Evolutionary conservation across 2,797 vertebrate species (phyloP).

Genomic region (Spheniscus humboldti): DNA sequence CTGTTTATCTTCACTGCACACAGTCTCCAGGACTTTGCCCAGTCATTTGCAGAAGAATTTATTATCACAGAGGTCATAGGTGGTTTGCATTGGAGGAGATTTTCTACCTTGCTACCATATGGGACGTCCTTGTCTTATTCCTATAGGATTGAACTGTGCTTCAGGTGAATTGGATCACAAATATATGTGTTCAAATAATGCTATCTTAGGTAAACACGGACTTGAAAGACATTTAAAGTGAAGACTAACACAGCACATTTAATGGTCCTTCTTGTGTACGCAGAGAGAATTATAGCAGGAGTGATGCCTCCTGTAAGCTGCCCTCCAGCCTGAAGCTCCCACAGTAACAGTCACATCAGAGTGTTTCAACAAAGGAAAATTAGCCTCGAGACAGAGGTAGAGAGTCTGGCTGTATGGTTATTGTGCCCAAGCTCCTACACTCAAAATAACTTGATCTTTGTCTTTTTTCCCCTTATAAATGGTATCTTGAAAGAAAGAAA

Average conservation of each 20-base stretch:
- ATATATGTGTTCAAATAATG: background rate
- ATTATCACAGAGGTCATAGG: conserved; percentile 39
- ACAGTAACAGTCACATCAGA: background rate
- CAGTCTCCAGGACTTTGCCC: conserved; percentile 27
- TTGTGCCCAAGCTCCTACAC: background rate
- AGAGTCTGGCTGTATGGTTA: background rate
- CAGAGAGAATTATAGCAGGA: background rate
- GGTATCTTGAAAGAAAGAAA: background rate
- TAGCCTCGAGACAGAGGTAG: background rate
- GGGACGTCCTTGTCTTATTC: conserved; percentile 21
- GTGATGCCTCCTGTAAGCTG: background rate
- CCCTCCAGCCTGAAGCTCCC: background rate
- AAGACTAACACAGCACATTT: background rate
- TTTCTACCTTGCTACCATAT: conserved; percentile 41
- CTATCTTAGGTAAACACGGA: background rate
- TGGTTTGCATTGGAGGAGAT: conserved; percentile 37
- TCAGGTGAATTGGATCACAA: conserved; percentile 42
- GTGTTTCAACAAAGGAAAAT: background rate
- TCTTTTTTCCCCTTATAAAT: background rate
- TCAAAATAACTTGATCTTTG: background rate
- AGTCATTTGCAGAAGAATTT: conserved; percentile 56
- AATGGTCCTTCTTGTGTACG: background rate
- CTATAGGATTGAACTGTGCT: background rate
- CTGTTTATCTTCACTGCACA: conserved; percentile 56
- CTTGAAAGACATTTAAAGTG: background rate